Conservation (phyloP, 2,797 vertebrate species). For the Carapus acus region DNA sequence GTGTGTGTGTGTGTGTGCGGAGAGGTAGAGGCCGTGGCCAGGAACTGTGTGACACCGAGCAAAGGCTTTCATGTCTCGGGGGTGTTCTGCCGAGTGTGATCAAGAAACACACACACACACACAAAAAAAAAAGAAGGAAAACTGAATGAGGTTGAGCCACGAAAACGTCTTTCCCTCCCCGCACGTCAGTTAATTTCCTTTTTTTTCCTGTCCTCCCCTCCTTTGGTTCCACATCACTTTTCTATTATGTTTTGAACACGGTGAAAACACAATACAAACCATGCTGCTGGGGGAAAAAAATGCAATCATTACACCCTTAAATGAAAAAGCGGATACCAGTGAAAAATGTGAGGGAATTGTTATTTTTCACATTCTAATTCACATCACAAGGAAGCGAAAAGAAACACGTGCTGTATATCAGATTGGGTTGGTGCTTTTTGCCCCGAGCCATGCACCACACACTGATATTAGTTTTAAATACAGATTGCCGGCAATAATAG, state of each 20-base stretch:
- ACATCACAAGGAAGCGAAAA: conserved; percentile 71
- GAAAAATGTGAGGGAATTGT: conserved; percentile 72
- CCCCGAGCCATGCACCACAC: conserved; percentile 76
- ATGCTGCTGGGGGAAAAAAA: conserved; percentile 64
- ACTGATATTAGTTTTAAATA: conserved; percentile 88
- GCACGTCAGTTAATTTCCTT: conserved; percentile 68
- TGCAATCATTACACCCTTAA: conserved; percentile 74
- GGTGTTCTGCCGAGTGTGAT: conserved; percentile 69
- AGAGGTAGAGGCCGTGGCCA: conserved; percentile 61
- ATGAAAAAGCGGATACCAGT: conserved; percentile 71
- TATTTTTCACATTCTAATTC: conserved; percentile 82
- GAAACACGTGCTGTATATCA: conserved; percentile 74
- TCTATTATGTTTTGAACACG: conserved; percentile 71
- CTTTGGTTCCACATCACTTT: conserved; percentile 71
- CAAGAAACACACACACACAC: conserved; percentile 69
- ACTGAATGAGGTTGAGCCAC: conserved; percentile 70
- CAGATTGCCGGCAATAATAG: conserved; percentile 83
- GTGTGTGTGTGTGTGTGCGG: conserved; percentile 59
- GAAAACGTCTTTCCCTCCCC: conserved; percentile 67
- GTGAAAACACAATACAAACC: conserved; percentile 74
- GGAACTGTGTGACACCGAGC: conserved; percentile 66
- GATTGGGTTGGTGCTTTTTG: conserved; percentile 76
- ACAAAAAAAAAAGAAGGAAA: too few relatives aligned
- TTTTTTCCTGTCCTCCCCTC: too few relatives aligned
- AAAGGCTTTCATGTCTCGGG: conserved; percentile 71